Evolutionary conservation across 2,113 vertebrate genomes (phyloP).

Genomic region (Festucalex cinctus): DNA sequence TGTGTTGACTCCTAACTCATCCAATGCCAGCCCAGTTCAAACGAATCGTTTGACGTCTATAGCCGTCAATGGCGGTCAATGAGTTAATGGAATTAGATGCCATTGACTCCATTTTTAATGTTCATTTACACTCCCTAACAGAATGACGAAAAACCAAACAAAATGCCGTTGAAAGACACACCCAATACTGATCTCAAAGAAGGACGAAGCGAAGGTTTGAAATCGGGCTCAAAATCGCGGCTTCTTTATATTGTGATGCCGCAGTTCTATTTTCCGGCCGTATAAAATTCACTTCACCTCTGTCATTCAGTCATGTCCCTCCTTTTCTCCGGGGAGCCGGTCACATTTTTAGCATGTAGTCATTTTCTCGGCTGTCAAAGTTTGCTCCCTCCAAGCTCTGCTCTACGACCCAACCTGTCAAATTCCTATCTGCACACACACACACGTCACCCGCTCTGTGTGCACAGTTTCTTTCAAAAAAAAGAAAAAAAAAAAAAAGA

Average conservation of each 20-base stretch:
- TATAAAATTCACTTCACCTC: slow-evolving; percentile 62
- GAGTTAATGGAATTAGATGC: no score
- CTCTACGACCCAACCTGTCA: slow-evolving; percentile 44
- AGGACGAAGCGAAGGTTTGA: background rate
- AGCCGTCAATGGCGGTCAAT: no score
- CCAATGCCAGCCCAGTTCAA: no score
- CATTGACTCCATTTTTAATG: no score
- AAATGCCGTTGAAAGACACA: background rate
- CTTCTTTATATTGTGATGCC: background rate
- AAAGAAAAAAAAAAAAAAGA: slow-evolving; percentile 28
- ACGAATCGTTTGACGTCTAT: no score
- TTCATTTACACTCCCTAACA: no score
- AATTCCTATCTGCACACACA: slow-evolving; percentile 49
- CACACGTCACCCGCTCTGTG: slow-evolving; percentile 6
- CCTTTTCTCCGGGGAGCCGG: slow-evolving; percentile 59
- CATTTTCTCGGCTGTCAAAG: slow-evolving; percentile 77
- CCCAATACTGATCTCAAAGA: background rate
- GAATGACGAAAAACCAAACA: background rate
- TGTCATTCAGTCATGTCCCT: slow-evolving; percentile 56
- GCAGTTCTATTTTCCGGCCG: slow-evolving; percentile 15
- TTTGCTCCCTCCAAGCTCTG: slow-evolving; percentile 44
- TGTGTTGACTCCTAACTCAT: no score
- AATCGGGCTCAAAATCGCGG: no score
- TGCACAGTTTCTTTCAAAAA: slow-evolving; percentile 19
- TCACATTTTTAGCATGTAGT: slow-evolving; percentile 71